phyloP scores from a whole-genome alignment of 2,797 vertebrate genomes.

The Crax fasciolata region DNA sequence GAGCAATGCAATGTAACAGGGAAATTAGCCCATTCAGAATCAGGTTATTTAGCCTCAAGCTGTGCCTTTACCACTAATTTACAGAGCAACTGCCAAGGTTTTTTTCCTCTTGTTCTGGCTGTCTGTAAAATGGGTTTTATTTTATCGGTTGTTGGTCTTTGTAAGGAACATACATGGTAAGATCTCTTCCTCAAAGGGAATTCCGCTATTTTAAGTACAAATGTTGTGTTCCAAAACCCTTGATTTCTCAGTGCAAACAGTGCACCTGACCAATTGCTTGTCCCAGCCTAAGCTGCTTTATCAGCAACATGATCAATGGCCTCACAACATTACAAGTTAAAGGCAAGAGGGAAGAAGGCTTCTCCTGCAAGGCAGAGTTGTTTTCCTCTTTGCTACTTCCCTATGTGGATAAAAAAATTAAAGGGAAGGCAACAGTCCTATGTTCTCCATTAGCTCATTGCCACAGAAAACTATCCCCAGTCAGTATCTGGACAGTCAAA shows the following conservation, averaged over 20 bases:
- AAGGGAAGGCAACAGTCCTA: background rate
- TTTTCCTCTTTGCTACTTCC: background rate
- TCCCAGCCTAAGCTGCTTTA: conserved; percentile 29
- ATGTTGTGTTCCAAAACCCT: background rate
- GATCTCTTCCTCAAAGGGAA: background rate
- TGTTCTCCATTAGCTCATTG: background rate
- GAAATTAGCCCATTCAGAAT: background rate
- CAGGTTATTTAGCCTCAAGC: background rate
- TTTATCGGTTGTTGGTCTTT: background rate
- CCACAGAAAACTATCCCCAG: background rate
- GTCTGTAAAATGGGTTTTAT: background rate
- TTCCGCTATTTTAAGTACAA: background rate
- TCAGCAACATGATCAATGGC: background rate
- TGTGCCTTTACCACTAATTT: background rate
- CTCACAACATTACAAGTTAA: background rate
- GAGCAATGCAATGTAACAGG: background rate
- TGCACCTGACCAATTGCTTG: background rate
- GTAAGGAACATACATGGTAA: background rate
- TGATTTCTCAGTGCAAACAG: background rate
- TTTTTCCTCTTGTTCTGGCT: background rate
- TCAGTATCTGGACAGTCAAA: background rate
- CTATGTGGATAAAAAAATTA: background rate
- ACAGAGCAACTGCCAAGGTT: background rate
- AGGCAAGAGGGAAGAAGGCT: background rate
- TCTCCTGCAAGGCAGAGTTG: background rate